A percentile compares a stretch with the other conserved stretches of the same genome.
Evolutionary conservation across 2,113 vertebrate genomes (phyloP).

Genomic region (Pseudorectes ferrugineus): DNA sequence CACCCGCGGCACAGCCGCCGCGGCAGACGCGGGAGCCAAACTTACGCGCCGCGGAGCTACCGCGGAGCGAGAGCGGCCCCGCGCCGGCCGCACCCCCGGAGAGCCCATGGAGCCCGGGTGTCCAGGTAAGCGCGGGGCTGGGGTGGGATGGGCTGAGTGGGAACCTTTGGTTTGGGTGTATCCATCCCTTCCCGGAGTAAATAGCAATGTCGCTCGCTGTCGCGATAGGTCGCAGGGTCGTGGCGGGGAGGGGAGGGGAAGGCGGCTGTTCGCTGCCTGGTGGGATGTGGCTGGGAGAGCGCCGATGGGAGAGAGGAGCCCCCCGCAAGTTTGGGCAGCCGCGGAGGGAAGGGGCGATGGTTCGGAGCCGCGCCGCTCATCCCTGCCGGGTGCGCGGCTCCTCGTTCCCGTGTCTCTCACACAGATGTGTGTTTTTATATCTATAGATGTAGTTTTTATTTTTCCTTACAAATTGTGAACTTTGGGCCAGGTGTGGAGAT

Average conservation of each 20-base stretch:
- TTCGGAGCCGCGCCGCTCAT: background rate
- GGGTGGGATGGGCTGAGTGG: rapidly evolving
- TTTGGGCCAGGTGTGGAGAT: background rate
- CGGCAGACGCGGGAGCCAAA: background rate
- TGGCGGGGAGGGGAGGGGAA: background rate
- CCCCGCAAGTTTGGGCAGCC: background rate
- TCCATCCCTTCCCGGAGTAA: too few relatives aligned
- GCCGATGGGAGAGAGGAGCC: background rate
- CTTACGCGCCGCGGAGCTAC: background rate
- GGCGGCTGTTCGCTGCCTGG: background rate
- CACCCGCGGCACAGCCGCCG: slow-evolving; percentile 29
- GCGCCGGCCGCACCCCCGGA: background rate
- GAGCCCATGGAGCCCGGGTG: background rate
- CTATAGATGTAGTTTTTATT: rapidly evolving
- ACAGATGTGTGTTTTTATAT: rapidly evolving
- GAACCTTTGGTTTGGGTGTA: background rate
- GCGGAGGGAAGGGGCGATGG: background rate
- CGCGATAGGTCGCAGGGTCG: background rate
- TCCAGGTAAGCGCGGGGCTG: background rate
- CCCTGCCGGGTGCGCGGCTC: background rate
- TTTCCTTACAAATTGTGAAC: background rate
- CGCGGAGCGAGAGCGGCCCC: background rate
- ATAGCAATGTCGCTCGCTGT: background rate
- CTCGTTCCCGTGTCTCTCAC: background rate
- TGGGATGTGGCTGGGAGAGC: background rate